phyloP scores from a whole-genome alignment of 1,140 invertebrate species.

The Subanguina moxae region DNA sequence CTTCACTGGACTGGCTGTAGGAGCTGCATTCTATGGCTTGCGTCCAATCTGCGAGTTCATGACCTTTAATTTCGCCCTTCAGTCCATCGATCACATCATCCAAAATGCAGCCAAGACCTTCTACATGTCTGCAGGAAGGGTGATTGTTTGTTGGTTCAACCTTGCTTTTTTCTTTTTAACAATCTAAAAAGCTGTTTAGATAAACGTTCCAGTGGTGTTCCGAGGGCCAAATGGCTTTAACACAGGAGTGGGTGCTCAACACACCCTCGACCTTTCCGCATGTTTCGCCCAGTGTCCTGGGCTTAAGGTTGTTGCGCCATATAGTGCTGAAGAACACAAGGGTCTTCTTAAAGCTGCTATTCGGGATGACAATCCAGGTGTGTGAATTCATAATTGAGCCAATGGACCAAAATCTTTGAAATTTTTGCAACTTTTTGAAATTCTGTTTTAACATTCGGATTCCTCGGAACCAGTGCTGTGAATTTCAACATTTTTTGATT shows the following conservation, averaged over 20 bases:
- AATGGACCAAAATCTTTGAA: conserved; percentile 65
- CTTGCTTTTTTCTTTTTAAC: too few species aligned
- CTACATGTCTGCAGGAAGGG: conserved; percentile 93
- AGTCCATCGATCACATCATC: conserved; percentile 94
- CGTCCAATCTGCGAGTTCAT: conserved; percentile 97
- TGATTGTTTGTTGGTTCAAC: conserved; percentile 77
- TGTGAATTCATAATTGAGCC: too few species aligned
- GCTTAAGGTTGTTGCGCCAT: conserved; percentile 86
- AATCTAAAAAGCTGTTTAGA: conserved; percentile 58
- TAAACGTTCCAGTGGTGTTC: conserved; percentile 92
- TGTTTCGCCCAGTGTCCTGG: conserved; percentile 97
- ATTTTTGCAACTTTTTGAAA: background rate
- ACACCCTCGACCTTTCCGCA: conserved; percentile 94
- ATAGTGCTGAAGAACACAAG: conserved; percentile 84
- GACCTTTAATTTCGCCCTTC: conserved; percentile 99
- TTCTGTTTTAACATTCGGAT: too few species aligned
- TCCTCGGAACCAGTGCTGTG: too few species aligned
- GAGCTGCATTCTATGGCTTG: conserved; percentile 82
- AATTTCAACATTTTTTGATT: too few species aligned
- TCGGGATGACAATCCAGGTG: conserved; percentile 70
- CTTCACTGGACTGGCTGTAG: conserved; percentile 90
- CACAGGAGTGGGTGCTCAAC: conserved; percentile 90
- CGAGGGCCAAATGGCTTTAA: conserved; percentile 96
- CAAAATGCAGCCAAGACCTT: conserved; percentile 97
- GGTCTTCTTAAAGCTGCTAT: conserved; percentile 91